Conservation (phyloP, 1,140 invertebrate species). For the Ylistrum balloti region DNA sequence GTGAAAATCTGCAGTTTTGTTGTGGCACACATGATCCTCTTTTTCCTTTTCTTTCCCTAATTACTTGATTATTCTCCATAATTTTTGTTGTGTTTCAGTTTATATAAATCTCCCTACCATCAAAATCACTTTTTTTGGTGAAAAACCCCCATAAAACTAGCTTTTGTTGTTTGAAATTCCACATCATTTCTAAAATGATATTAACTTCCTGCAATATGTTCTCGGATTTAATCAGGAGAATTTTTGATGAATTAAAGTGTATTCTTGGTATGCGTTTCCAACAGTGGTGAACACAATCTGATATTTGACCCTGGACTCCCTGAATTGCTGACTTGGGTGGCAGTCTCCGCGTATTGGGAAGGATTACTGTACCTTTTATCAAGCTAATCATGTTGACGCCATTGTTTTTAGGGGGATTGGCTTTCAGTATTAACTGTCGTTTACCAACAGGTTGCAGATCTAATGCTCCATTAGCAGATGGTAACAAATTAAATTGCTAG, state of each 20-base stretch:
- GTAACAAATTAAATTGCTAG: not conserved
- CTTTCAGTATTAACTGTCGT: not conserved
- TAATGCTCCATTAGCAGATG: conserved; percentile 38
- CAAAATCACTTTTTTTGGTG: no score
- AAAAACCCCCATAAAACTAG: no score
- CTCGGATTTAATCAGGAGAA: not conserved
- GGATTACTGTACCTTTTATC: conserved; percentile 7
- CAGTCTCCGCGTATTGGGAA: not conserved
- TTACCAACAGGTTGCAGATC: conserved; percentile 38
- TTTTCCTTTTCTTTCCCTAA: no score
- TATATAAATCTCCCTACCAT: no score
- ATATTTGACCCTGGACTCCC: not conserved
- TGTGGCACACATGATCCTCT: no score
- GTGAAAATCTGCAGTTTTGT: no score
- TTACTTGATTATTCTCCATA: no score
- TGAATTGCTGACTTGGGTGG: not conserved
- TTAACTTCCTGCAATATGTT: not conserved
- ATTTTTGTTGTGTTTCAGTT: no score
- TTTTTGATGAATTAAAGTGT: not conserved
- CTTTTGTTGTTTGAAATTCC: not conserved
- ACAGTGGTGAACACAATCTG: not conserved
- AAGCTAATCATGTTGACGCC: not conserved
- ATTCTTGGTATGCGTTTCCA: not conserved
- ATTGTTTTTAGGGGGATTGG: conserved; percentile 15
- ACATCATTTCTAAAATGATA: not conserved